Evolutionary conservation across 2,888 invertebrate genomes (phyloP), one percentile per base, ranked within the genome.

Genomic region (Caenorhabditis sinica): DNA sequence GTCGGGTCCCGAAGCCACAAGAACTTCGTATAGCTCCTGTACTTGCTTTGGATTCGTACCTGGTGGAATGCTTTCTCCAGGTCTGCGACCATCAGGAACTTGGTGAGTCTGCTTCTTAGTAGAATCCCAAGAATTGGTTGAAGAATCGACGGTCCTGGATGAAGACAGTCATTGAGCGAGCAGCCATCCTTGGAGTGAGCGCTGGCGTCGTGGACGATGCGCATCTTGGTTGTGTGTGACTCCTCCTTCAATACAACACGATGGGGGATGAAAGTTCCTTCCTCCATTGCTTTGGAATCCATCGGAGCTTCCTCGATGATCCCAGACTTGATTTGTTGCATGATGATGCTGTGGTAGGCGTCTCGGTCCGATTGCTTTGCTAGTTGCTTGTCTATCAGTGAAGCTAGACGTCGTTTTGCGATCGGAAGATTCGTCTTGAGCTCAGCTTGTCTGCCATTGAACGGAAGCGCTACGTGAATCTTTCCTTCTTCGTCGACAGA

Each of bases 51-150:
- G 4, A 90, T 45, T 2, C 30, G 33, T 4, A 90, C 63, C 36
- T 83, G 83, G 23, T 87, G 87, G 60, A 90, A 90, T 0, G 90
- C 90, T 60, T 89, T 90, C 58, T 87, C 85, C 25, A 90, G 76
- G 68, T 90, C 90, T 0, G 83, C 61, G 0, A 82, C 28, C 23
- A 90, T 23, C 1, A 86, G 43, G 20, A 51, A 72, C 17, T 33
- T 20, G 3, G 30, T 3, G 2, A 58, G 40, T 25, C 90, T 36
- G 6, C 68, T 40, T 25, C 71, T 49, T 11, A 89, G 11, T 3
- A 88, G 53, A 11, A 89, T 73, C 1, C 74, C 81, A 4, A 71
- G 15, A 49, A 87, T 65, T 3, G 74, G 33, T n/a, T 71, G 68
- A 0, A 89, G 71, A 0, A 72, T 25, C 0, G 73, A 49, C 2